Evolutionary conservation across 1,140 invertebrate species (phyloP), one percentile per base, ranked within the genome.

Genomic region (Aphelinus atriplicis): DNA sequence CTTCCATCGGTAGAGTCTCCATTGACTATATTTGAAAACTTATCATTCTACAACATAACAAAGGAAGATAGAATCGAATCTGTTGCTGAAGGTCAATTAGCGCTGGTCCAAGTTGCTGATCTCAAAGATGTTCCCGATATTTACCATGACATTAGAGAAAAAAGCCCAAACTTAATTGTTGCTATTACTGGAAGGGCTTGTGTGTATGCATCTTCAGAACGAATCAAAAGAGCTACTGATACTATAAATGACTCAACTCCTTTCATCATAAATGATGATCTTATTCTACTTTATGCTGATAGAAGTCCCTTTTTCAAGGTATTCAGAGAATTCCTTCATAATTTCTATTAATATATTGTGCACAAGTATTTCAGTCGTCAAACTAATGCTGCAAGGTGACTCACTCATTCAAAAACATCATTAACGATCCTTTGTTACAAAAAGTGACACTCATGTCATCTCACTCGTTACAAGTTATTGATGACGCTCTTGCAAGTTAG

Each of bases 171-270:
- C 53, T 67, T 83, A 7, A 71, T 84, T 60, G 80, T 80, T 51
- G 78, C 78, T 26, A 68, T 88, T 3, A 86, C 85, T n/a, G 87
- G 87, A 48, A 82, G 78, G 53, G 78, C 78, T 3, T 88, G 87
- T 69, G 42, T 42, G 58, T 75, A 71, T 53, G 10, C 47, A 43
- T 64, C 67, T 4, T 78, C 77, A 3, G 84, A 86, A 42, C 79
- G 85, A 42, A 73, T 75, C 7, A 84, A 80, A 60, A 83, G 86
- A 70, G 80, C 70, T 0, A 73, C 53, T n/a, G 60, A 10, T 5
- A n/a, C 70, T n/a, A 47, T n/a, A 1, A 78, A 78, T 26, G 45
- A 50, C 43, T 7, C 26, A 60, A 62, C 43, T 43, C 2, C 6
- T 5, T 73, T 73, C 7, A 58, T 62, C 57, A 42, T 74, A 47